These are phyloP conservation scores for Caenorhabditis afra DNA, from an alignment of 2,888 invertebrate species.

Conservation along the genomic window DNA sequence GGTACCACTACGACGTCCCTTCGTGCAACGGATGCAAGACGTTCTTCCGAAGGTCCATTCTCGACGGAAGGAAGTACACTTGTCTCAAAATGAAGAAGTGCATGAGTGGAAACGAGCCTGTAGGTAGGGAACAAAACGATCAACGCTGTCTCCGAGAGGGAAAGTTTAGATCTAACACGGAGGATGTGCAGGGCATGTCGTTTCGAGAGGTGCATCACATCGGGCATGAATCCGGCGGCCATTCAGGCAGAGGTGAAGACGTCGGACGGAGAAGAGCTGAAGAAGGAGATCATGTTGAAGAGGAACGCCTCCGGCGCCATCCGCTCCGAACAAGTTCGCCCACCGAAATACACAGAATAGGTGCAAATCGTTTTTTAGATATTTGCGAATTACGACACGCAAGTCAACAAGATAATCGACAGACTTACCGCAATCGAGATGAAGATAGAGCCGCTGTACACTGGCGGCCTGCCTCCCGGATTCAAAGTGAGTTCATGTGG, in stretches of 20 bases:
- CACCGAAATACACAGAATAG: not conserved
- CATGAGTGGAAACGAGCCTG: slow-evolving; percentile 40
- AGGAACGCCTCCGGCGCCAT: not conserved
- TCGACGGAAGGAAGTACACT: slow-evolving; percentile 42
- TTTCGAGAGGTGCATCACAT: slow-evolving; percentile 55
- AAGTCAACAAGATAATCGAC: slow-evolving; percentile 43
- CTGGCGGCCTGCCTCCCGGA: slow-evolving; percentile 37
- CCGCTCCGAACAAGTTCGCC: not conserved
- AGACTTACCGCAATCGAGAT: slow-evolving; percentile 49
- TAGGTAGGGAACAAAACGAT: not conserved
- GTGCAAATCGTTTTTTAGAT: slow-evolving; percentile 1
- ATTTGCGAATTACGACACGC: slow-evolving; percentile 23
- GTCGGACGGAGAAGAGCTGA: slow-evolving; percentile 31
- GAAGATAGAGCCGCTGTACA: slow-evolving; percentile 45
- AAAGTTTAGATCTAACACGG: slow-evolving; percentile 23
- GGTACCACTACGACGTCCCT: slow-evolving; percentile 68
- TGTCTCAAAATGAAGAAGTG: slow-evolving; percentile 50
- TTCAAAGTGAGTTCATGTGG: slow-evolving; percentile 12
- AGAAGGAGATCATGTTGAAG: slow-evolving; percentile 38
- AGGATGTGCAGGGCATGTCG: slow-evolving; percentile 61
- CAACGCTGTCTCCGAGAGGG: not conserved
- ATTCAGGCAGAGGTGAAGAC: slow-evolving; percentile 48
- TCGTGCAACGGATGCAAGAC: slow-evolving; percentile 63
- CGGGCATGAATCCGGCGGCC: slow-evolving; percentile 27
- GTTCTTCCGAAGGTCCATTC: slow-evolving; percentile 47